Evolutionary conservation across 2,888 invertebrate species (phyloP).

Genomic region (Pristionchus mayeri): DNA sequence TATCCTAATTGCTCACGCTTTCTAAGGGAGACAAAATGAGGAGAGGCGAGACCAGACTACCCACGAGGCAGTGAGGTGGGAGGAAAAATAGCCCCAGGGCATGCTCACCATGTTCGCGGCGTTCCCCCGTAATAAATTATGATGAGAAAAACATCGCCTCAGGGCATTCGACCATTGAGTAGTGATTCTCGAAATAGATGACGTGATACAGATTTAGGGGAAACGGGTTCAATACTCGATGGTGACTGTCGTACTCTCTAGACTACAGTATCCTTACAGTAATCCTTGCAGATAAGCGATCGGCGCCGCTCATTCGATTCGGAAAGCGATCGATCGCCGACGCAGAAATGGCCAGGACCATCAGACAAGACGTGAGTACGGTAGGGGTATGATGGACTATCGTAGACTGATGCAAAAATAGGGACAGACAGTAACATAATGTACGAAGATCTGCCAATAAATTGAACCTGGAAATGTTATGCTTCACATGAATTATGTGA

Average conservation of each 20-base stretch:
- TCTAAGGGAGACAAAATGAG: too few relatives aligned
- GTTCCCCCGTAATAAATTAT: not conserved
- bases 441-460: too few relatives aligned
- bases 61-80: too few relatives aligned
- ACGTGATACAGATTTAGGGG: not conserved
- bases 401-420: too few relatives aligned
- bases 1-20: too few relatives aligned
- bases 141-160: constrained; percentile 11
- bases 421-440: too few relatives aligned
- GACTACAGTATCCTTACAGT: not conserved
- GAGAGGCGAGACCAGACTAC: not conserved
- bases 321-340: constrained; percentile 61
- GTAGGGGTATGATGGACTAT: not conserved
- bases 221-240: not conserved
- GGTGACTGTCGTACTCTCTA: not conserved
- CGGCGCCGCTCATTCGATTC: constrained; percentile 66
- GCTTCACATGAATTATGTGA: not conserved
- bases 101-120: not conserved
- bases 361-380: constrained; percentile 40
- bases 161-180: too few relatives aligned
- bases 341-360: constrained; percentile 10
- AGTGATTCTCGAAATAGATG: too few relatives aligned
- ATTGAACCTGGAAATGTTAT: not conserved
- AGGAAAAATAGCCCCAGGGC: too few relatives aligned
- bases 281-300: constrained; percentile 33